phyloP scores from a whole-genome alignment of 2,797 vertebrate species.

The Siniperca scherzeri region DNA sequence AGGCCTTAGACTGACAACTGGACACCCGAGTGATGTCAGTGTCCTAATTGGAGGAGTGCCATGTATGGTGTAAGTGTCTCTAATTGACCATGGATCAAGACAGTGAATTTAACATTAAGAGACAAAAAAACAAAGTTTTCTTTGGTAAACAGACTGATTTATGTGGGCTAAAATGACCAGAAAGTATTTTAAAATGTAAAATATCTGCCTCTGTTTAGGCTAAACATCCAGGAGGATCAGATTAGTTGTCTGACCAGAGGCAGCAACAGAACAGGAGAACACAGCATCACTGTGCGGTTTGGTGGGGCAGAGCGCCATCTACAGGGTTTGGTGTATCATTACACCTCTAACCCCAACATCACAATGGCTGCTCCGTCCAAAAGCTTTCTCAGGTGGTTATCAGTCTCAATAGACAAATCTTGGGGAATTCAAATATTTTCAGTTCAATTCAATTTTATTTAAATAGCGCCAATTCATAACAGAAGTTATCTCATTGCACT shows the following conservation, averaged over 20 bases:
- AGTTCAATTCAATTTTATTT: too few relatives aligned
- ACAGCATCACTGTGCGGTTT: conserved; percentile 88
- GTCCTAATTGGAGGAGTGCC: conserved; percentile 92
- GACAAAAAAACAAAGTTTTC: not conserved
- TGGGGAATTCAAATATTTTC: not conserved
- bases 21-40: conserved; percentile 89
- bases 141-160: not conserved
- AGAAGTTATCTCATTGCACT: too few relatives aligned
- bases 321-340: conserved; percentile 87
- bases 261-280: conserved; percentile 87
- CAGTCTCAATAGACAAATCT: not conserved
- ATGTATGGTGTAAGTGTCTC: conserved; percentile 90
- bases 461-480: too few relatives aligned
- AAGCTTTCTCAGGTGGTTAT: conserved; percentile 92
- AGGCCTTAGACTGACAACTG: conserved; percentile 91
- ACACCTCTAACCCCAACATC: conserved; percentile 93
- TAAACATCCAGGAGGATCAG: conserved; percentile 86
- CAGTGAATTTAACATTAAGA: not conserved
- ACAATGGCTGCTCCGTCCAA: conserved; percentile 91
- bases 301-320: conserved; percentile 90
- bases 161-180: not conserved
- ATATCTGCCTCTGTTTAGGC: conserved; percentile 51
- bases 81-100: not conserved
- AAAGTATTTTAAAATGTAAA: not conserved
- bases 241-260: conserved; percentile 90